phyloP scores from a whole-genome alignment of 1,140 invertebrate species.

The Steinernema khuongi region DNA sequence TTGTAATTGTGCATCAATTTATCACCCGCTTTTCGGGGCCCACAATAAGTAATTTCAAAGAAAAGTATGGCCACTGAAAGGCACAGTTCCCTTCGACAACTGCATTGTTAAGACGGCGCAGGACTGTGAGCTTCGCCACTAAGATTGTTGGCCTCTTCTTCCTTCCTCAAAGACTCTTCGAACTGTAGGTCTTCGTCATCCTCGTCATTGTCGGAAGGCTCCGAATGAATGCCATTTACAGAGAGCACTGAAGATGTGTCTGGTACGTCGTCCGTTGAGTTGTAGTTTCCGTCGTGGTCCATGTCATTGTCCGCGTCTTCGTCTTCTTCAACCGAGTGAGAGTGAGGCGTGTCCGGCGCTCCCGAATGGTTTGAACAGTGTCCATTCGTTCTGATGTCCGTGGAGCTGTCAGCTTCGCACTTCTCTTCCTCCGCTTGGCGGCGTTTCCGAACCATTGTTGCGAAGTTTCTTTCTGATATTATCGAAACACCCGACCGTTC shows the following conservation, averaged over 20 bases:
- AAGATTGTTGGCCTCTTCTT: background rate
- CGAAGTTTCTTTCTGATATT: background rate
- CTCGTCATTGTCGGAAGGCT: background rate
- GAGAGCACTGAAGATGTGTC: background rate
- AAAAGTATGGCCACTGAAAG: background rate
- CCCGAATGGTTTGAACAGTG: background rate
- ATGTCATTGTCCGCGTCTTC: background rate
- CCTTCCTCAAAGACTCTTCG: background rate
- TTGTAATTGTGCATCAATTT: background rate
- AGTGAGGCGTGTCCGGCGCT: background rate
- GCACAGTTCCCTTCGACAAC: background rate
- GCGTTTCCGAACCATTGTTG: background rate
- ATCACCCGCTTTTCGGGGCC: conserved; percentile 9
- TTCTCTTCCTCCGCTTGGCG: background rate
- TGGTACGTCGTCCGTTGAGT: background rate
- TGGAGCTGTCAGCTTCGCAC: conserved; percentile 1
- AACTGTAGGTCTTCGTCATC: background rate
- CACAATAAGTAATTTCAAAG: background rate
- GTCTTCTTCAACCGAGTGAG: background rate
- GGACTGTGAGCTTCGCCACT: background rate
- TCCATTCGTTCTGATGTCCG: background rate
- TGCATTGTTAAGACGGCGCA: background rate
- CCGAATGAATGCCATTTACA: background rate
- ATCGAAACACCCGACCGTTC: background rate
- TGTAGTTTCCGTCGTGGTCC: background rate